These are phyloP conservation scores for Gymnoscelis rufifasciata DNA, from an alignment of 2,888 invertebrate genomes.

Conservation along the genomic window DNA sequence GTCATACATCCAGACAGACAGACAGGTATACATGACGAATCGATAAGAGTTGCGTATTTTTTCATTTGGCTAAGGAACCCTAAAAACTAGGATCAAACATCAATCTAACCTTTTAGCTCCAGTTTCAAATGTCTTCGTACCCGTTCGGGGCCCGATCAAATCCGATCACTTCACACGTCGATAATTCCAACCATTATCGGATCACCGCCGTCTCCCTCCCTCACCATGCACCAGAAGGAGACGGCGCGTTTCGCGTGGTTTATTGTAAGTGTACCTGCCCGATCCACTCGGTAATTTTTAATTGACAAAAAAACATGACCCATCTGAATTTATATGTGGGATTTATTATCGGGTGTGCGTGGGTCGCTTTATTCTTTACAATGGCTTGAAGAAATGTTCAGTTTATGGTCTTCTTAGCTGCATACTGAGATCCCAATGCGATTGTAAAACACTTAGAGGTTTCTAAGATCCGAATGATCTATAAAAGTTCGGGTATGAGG, in stretches of 20 bases:
- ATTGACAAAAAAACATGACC: conserved; percentile 74
- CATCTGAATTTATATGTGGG: conserved; percentile 66
- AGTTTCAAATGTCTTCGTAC: conserved; percentile 13
- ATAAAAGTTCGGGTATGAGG: not conserved
- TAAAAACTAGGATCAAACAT: not conserved
- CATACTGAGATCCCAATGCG: conserved; percentile 25
- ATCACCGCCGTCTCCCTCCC: conserved; percentile 25
- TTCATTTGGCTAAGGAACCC: no score
- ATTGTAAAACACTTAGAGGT: conserved; percentile 9
- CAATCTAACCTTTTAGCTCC: not conserved
- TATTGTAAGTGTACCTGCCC: conserved; percentile 58
- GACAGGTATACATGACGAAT: no score
- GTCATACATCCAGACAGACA: no score
- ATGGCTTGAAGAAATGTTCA: conserved; percentile 36
- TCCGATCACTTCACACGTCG: conserved; percentile 29
- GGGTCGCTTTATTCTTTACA: conserved; percentile 49
- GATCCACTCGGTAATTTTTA: conserved; percentile 63
- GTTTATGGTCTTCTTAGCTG: conserved; percentile 24
- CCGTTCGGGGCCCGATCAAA: conserved; percentile 19
- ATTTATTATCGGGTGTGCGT: conserved; percentile 67
- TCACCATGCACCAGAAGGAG: conserved; percentile 26
- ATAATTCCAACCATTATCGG: conserved; percentile 28
- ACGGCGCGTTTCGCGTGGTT: conserved; percentile 28
- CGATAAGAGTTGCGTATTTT: no score
- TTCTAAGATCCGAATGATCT: not conserved